Conservation (phyloP, 2,888 invertebrate genomes). For the Pardosa pseudoannulata region DNA sequence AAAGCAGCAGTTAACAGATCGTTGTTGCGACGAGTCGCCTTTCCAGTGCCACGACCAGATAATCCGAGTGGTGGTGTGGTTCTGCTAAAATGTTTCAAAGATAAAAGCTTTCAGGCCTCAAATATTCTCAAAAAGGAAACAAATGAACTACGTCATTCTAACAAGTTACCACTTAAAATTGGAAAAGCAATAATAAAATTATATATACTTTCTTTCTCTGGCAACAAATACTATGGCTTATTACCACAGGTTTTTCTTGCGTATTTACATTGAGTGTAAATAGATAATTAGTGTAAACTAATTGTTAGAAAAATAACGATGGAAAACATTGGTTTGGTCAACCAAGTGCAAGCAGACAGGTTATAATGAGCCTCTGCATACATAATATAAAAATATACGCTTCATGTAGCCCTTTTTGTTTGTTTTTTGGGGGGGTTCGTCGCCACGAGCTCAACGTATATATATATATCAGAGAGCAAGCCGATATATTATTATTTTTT, state of each 20-base stretch:
- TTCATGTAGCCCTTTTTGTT: conserved; percentile 66
- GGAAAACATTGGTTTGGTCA: conserved; percentile 73
- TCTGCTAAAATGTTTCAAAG: conserved; percentile 60
- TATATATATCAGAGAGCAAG: conserved; percentile 62
- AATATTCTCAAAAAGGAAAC: conserved; percentile 55
- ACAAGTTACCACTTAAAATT: conserved; percentile 56
- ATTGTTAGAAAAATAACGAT: conserved; percentile 73
- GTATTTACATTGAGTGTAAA: conserved; percentile 73
- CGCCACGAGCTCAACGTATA: conserved; percentile 48
- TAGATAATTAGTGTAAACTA: conserved; percentile 73
- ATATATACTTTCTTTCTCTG: conserved; percentile 60
- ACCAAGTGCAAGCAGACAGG: conserved; percentile 73
- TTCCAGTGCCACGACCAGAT: conserved; percentile 36
- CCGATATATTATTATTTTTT: background rate
- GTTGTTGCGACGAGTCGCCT: conserved; percentile 19
- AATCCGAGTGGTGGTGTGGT: conserved; percentile 43
- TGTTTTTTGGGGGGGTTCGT: conserved; percentile 48
- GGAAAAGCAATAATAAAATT: conserved; percentile 63
- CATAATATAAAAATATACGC: conserved; percentile 73
- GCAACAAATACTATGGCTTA: conserved; percentile 68
- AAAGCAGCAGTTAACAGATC: conserved; percentile 51
- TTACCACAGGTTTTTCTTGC: conserved; percentile 63
- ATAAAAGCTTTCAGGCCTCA: conserved; percentile 54
- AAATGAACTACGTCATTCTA: conserved; percentile 59
- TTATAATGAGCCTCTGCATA: conserved; percentile 70